These are phyloP conservation scores for Takifugu bimaculatus DNA, from an alignment of 2,113 vertebrate species.

Conservation along the genomic window DNA sequence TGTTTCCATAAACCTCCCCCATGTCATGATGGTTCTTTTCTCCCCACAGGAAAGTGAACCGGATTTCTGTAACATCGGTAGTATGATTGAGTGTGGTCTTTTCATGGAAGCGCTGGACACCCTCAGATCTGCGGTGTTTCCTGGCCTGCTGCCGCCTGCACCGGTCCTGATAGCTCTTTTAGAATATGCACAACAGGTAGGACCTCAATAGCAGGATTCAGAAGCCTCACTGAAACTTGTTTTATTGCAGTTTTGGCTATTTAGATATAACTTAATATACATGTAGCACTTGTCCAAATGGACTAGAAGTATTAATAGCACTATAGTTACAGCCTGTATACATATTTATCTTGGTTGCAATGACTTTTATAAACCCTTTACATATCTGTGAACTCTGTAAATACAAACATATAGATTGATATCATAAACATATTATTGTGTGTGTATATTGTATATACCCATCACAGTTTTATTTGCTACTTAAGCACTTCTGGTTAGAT, in stretches of 20 bases:
- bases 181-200: conserved; percentile 80
- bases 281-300: neutral
- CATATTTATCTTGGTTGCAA: too few relatives aligned
- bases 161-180: conserved; percentile 79
- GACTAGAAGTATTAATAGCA: neutral
- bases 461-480: too few relatives aligned
- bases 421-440: too few relatives aligned
- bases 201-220: conserved; percentile 33
- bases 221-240: neutral
- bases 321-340: too few relatives aligned
- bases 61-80: conserved; percentile 64
- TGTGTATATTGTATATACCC: too few relatives aligned
- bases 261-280: neutral
- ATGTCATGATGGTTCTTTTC: conserved; percentile 18
- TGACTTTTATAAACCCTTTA: too few relatives aligned
- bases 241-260: neutral
- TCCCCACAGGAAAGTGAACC: conserved; percentile 55
- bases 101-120: conserved; percentile 83
- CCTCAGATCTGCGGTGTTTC: conserved; percentile 72
- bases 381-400: too few relatives aligned
- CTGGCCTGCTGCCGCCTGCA: conserved; percentile 77
- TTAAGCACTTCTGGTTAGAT: too few relatives aligned
- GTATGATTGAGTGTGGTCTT: conserved; percentile 75
- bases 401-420: too few relatives aligned
- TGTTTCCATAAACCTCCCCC: neutral